phyloP scores from a whole-genome alignment of 2,113 vertebrate species.

The Phrynosoma platyrhinos region DNA sequence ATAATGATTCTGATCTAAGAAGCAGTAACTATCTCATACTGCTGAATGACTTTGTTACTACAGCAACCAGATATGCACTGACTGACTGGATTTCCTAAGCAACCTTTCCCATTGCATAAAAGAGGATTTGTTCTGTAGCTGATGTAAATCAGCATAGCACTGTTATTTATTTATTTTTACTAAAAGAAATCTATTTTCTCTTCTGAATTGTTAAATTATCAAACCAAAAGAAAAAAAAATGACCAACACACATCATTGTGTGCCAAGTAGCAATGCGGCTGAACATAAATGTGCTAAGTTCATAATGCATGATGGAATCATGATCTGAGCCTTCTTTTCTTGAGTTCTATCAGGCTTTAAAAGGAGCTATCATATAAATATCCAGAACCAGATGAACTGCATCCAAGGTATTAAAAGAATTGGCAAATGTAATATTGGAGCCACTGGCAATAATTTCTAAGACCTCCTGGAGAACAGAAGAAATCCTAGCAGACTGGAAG shows the following conservation, averaged over 20 bases:
- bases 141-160: constrained; percentile 11
- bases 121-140: background rate
- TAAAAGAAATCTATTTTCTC: constrained; percentile 2
- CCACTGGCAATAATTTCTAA: too few relatives aligned
- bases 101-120: background rate
- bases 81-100: constrained; percentile 14
- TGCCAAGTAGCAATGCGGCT: background rate
- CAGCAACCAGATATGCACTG: background rate
- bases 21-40: background rate
- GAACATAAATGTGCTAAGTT: background rate
- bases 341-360: background rate
- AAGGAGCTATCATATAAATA: background rate
- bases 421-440: too few relatives aligned
- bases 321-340: background rate
- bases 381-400: too few relatives aligned
- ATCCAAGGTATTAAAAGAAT: too few relatives aligned
- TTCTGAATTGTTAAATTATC: background rate
- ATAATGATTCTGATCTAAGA: constrained; percentile 1
- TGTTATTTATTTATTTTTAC: background rate
- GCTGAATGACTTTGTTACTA: constrained; percentile 15
- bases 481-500: too few relatives aligned
- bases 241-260: background rate
- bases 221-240: background rate
- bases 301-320: background rate
- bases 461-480: too few relatives aligned